phyloP scores from a whole-genome alignment of 1,140 invertebrate species.

The Tenebrio molitor region DNA sequence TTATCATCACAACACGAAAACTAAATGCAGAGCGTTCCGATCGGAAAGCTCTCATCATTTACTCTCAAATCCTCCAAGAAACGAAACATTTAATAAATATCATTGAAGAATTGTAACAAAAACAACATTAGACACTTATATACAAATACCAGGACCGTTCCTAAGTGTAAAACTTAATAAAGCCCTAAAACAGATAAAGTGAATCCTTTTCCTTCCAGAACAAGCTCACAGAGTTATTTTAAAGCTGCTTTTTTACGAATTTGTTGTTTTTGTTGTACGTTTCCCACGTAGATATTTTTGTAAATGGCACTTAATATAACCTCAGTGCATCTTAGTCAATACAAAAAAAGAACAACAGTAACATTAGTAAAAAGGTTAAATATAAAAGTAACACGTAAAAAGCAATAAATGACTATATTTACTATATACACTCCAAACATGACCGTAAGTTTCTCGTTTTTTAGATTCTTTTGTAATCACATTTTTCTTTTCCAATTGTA shows the following conservation, averaged over 20 bases:
- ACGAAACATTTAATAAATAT: conserved; percentile 40
- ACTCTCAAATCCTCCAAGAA: conserved; percentile 6
- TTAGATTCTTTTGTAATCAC: conserved; percentile 26
- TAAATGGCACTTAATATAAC: conserved; percentile 38
- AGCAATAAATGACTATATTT: conserved; percentile 29
- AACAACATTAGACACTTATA: conserved; percentile 28
- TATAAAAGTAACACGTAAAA: conserved; percentile 33
- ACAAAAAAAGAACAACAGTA: conserved; percentile 28
- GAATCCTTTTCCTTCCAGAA: background rate
- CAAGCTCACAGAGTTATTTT: background rate
- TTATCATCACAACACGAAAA: conserved; percentile 29
- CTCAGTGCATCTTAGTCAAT: conserved; percentile 9
- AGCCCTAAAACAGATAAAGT: background rate
- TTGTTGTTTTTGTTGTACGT: conserved; percentile 20
- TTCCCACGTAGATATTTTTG: conserved; percentile 3
- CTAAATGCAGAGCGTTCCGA: background rate
- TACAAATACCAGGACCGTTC: conserved; percentile 13
- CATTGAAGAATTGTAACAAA: conserved; percentile 23
- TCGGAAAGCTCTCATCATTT: background rate
- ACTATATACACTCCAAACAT: conserved; percentile 3
- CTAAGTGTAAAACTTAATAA: background rate
- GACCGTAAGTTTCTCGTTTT: conserved; percentile 15
- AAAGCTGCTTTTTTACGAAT: conserved; percentile 5
- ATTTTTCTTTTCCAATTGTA: conserved; percentile 9
- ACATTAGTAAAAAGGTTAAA: conserved; percentile 35